A percentile compares a stretch with the other conserved stretches of the same genome.
Evolutionary conservation across 2,888 invertebrate species (phyloP).

Genomic region (Lapara coniferarum): DNA sequence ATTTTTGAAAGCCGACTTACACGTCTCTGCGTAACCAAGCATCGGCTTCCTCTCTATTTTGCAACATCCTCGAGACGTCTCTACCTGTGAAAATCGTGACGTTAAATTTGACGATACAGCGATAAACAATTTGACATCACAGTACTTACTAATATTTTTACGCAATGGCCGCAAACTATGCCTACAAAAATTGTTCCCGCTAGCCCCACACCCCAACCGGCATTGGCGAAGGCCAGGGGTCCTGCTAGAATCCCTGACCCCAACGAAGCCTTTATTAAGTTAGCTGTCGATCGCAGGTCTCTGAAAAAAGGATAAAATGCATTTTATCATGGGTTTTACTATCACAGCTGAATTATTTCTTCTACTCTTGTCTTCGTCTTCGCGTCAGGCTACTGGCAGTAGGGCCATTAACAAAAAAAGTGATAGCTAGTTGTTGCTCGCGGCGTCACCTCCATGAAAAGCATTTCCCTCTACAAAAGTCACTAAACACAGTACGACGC

Average conservation of each 20-base stretch:
- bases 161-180: constrained; percentile 75
- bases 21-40: constrained; percentile 85
- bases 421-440: no score
- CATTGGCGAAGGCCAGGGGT: constrained; percentile 87
- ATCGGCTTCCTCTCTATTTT: constrained; percentile 75
- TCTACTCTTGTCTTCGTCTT: no score
- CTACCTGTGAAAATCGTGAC: constrained; percentile 58
- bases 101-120: constrained; percentile 8
- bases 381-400: no score
- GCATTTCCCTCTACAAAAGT: no score
- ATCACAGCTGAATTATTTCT: no score
- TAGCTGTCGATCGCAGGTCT: constrained; percentile 70
- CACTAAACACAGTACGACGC: no score
- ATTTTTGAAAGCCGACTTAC: constrained; percentile 83
- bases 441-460: no score
- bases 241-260: constrained; percentile 90
- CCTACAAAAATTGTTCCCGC: constrained; percentile 78
- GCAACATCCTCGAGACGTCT: constrained; percentile 74
- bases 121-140: constrained; percentile 21
- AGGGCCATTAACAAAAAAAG: no score
- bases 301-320: constrained; percentile 48
- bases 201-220: constrained; percentile 87
- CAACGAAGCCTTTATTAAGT: constrained; percentile 79
- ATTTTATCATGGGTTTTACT: background rate
- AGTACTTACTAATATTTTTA: constrained; percentile 72